Base-by-base conservation (phyloP, 2,888 invertebrate species). In the Leucania comma region DNA sequence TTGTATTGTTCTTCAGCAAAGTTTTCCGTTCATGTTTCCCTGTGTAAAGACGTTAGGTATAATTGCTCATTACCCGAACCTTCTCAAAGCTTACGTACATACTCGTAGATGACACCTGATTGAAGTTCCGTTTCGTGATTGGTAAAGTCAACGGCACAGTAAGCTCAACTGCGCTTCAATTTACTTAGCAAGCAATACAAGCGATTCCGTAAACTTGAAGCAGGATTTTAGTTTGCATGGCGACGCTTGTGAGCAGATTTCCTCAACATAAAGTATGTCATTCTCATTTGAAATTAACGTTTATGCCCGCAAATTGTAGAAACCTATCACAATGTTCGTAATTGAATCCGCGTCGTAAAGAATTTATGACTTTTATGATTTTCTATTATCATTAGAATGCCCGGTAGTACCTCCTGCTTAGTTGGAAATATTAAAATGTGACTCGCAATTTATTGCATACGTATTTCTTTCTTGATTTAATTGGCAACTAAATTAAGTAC, bases 101-200 rank as follows among this genome's bases (percentile, higher is more conserved):
- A n/a, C n/a, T n/a, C n/a, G n/a, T n/a, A 83, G 83, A 82, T 84
- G 83, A 78, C 71, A 75, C 76, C 78, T 87, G 86, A 88, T 86
- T 86, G 85, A 85, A 88, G 84, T 84, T 80, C 75, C 70, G 64
- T 73, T 35, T 75, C 69, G 71, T 75, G 82, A 86, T 87, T 88
- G 83, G 79, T 84, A 79, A 80, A 81, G 81, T 79, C 79, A 82
- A 83, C 72, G 54, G 58, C 38, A 62, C 54, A 60, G 69, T 81
- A 67, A 83, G 79, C 79, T 80, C 68, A 76, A 72, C 75, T 80
- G 65, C 70, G 79, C 75, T 86, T 83, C 81, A 83, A 84, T 88
- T 85, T 84, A 80, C 85, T 84, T 81, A 81, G 78, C 75, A 75
- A 81, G 75, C 74, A 76, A 85, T 85, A 82, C 68, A 71, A 80